Base-by-base conservation (phyloP, 2,888 invertebrate species). In the Alloplasta piceator region DNA sequence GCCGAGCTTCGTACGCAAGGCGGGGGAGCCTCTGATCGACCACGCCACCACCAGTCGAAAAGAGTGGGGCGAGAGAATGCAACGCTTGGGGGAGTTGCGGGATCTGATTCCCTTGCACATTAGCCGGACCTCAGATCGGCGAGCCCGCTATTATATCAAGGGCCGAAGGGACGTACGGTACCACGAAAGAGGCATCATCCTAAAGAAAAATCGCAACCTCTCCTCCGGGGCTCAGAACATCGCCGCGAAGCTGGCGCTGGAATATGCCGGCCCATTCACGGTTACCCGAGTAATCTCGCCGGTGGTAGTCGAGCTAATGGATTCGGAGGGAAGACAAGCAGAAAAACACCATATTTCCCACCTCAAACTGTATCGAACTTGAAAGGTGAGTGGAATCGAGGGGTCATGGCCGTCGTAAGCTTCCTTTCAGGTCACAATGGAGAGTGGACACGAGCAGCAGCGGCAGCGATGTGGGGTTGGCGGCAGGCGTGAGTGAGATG, bases 161-260 rank as follows among this genome's bases (percentile, higher is more conserved):
- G 3, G 26, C 26, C 26, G 26, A 3, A 26, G 26, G 26, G 26
- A 26, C 26, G 3, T 26, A 3, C 26, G 26, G 3, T 26, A 26
- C 26, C 26, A 26, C 26, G 26, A 26, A 3, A 3, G 26, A 3
- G 26, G 3, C 26, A 26, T 26, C 1, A 3, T 26, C 26, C 26
- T 26, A 1, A 26, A 26, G 26, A 56, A 12, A n/a, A 71, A 76
- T 52, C 64, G 64, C 0, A 64, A 64, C 0, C 38, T 80, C 1
- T 80, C 80, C 0, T 46, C 66, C 4, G 74, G 43, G 0, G 50
- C 60, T 2, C 26, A 71, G 3, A 39, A 58, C 9, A 66, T 56
- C 10, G 26, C 67, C n/a, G 50, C 74, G 38, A 74, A 74, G 12
- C 12, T 63, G 1, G 66, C 63, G 12, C 39, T 50, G 0, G 60